Evolutionary conservation across 2,113 vertebrate genomes (phyloP), one percentile per base, ranked within the genome.

Genomic region (Psittacula cyanocephala): DNA sequence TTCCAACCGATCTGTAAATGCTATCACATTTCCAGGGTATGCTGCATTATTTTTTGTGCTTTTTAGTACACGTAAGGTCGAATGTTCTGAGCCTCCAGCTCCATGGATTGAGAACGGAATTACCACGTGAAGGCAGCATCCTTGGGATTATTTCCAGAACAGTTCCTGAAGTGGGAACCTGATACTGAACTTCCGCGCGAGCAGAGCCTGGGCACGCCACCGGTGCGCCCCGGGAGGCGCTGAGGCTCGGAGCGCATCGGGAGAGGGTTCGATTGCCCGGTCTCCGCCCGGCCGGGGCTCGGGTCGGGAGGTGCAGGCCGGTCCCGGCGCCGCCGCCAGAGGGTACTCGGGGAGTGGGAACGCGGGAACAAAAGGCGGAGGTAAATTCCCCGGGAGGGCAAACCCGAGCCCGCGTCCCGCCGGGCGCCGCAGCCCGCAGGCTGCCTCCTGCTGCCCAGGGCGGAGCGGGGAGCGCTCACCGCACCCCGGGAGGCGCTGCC

Each of bases 271-370:
- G 4, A 8, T 9, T 8, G 5, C 31, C 31, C 53, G 17, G 29
- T 17, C 10, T 17, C 52, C 31, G 52, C 23, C 47, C 13, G 47
- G 23, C 23, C 47, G 47, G 24, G 13, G 24, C 31, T 33, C 55
- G 18, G 53, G 19, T 31, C 55, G 55, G 18, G 18, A 19, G 53
- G 55, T 4, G 55, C 31, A 33, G 55, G 55, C 55, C 55, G 20
- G 55, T 23, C 55, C 55, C 33, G 20, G 13, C 33, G 24, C 81
- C 35, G 82, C 97, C 97, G 72, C 94, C 97, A 97, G 97, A 86
- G 97, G 97, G 97, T 79, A 94, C 96, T 93, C 95, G 93, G 95
- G 62, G 94, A 75, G 91, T 75, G 82, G 44, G 24, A 84, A 91
- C 86, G 86, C 80, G 63, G 19, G 9, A 69, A 95, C 81, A 92